Evolutionary conservation across 2,888 invertebrate species (phyloP).

Genomic region (Cerastis leucographa): DNA sequence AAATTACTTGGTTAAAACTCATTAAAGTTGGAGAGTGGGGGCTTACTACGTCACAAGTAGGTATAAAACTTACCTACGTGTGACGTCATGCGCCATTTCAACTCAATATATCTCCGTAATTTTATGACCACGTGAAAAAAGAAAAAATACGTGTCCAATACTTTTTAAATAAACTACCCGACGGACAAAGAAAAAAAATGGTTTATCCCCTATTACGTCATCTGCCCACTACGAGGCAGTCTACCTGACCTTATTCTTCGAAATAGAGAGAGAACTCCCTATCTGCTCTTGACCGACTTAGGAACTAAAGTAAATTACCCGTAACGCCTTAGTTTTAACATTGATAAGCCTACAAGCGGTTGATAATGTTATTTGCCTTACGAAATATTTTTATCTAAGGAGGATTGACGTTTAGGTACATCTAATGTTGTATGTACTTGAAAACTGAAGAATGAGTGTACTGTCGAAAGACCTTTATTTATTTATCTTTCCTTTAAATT

Average conservation of each 20-base stretch:
- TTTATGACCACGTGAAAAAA: too few species aligned
- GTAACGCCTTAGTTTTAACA: slow-evolving; percentile 46
- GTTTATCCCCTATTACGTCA: too few species aligned
- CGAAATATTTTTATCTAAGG: slow-evolving; percentile 53
- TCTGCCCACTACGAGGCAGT: neutral
- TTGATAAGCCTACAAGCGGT: slow-evolving; percentile 36
- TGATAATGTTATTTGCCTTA: slow-evolving; percentile 53
- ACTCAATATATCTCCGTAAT: too few species aligned
- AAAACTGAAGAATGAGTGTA: neutral
- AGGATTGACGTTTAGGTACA: slow-evolving; percentile 40
- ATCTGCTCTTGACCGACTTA: slow-evolving; percentile 51
- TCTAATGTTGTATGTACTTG: slow-evolving; percentile 29
- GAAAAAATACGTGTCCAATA: too few species aligned
- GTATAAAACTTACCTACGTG: too few species aligned
- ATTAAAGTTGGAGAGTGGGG: too few species aligned
- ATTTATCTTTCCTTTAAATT: slow-evolving; percentile 8
- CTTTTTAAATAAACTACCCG: too few species aligned
- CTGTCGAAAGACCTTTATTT: slow-evolving; percentile 2
- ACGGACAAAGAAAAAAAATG: too few species aligned
- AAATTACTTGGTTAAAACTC: too few species aligned
- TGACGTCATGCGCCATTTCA: too few species aligned
- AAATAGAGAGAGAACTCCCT: slow-evolving; percentile 6
- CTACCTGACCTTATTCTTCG: neutral
- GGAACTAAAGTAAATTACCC: slow-evolving; percentile 33
- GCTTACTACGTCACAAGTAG: too few species aligned